These are phyloP conservation scores for Mormyrus hasselquistii DNA, from an alignment of 2,797 vertebrate genomes.

Conservation along the genomic window DNA sequence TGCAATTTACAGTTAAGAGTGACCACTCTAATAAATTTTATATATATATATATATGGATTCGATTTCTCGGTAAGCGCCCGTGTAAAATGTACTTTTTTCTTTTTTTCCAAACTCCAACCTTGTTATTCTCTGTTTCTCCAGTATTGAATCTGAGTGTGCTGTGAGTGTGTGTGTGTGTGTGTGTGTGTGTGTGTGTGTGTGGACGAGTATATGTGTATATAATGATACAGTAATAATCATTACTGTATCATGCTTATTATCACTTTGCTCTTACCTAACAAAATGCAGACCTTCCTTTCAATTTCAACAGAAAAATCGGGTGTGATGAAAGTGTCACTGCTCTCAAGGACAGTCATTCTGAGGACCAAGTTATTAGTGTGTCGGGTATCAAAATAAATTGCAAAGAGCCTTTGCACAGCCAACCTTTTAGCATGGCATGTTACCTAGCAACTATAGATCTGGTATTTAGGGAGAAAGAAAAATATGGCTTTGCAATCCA, in stretches of 20 bases:
- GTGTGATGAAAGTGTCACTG: conserved; percentile 20
- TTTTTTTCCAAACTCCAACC: not conserved
- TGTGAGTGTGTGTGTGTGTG: not conserved
- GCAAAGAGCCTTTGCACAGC: conserved; percentile 58
- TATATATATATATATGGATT: not conserved
- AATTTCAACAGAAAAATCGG: not conserved
- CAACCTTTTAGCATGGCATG: conserved; percentile 52
- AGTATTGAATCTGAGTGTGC: not conserved
- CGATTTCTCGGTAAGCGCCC: not conserved
- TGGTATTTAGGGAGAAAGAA: conserved; percentile 47
- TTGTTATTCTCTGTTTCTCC: not conserved
- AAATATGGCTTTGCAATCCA: conserved; percentile 37
- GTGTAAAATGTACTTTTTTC: not conserved
- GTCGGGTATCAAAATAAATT: conserved; percentile 64
- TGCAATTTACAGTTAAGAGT: not conserved
- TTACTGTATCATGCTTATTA: not conserved
- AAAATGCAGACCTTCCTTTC: not conserved
- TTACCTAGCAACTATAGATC: conserved; percentile 71
- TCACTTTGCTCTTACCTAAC: not conserved
- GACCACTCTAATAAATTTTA: not conserved
- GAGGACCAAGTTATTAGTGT: conserved; percentile 53
- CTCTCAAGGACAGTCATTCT: conserved; percentile 54
- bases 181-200: not conserved
- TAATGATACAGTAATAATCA: not conserved
- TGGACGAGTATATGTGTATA: not conserved